Evolutionary conservation across 1,140 invertebrate genomes (phyloP).

Genomic region (Hyles euphorbiae): DNA sequence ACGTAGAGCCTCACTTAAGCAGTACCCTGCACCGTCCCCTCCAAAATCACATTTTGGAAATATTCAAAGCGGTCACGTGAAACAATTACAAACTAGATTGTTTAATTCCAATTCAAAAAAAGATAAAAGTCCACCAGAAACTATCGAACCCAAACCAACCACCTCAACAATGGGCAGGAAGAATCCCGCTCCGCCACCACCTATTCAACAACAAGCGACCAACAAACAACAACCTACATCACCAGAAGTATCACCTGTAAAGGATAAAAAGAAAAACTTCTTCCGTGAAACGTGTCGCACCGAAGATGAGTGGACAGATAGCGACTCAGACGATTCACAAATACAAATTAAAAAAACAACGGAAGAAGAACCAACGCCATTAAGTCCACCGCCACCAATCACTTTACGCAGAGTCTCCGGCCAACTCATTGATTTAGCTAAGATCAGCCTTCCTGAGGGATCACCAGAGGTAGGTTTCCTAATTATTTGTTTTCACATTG

Average conservation of each 20-base stretch:
- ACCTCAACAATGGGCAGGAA: conserved; percentile 51
- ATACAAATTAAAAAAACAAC: conserved; percentile 18
- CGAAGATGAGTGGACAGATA: conserved; percentile 76
- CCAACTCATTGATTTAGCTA: conserved; percentile 62
- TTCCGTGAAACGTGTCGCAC: conserved; percentile 78
- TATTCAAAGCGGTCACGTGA: conserved; percentile 72
- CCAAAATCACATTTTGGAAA: conserved; percentile 65
- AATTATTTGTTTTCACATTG: neutral
- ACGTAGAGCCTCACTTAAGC: conserved; percentile 53
- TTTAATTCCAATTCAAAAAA: conserved; percentile 64
- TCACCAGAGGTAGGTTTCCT: conserved; percentile 65
- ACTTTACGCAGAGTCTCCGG: conserved; percentile 61
- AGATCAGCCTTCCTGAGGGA: conserved; percentile 61
- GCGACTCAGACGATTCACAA: conserved; percentile 57
- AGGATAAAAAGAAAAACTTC: conserved; percentile 53
- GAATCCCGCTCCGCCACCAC: conserved; percentile 54
- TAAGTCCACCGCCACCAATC: conserved; percentile 49
- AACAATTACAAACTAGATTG: conserved; percentile 74
- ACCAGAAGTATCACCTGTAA: conserved; percentile 26
- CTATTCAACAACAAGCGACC: conserved; percentile 17
- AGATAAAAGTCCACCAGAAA: conserved; percentile 21
- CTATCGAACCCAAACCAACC: conserved; percentile 36
- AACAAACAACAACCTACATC: conserved; percentile 23
- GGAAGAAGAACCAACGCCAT: conserved; percentile 26
- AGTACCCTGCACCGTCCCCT: conserved; percentile 54